A percentile compares a stretch with the other conserved stretches of the same genome.
Conservation (phyloP, 1,140 invertebrate species). For the Lasioglossum baleicum region DNA sequence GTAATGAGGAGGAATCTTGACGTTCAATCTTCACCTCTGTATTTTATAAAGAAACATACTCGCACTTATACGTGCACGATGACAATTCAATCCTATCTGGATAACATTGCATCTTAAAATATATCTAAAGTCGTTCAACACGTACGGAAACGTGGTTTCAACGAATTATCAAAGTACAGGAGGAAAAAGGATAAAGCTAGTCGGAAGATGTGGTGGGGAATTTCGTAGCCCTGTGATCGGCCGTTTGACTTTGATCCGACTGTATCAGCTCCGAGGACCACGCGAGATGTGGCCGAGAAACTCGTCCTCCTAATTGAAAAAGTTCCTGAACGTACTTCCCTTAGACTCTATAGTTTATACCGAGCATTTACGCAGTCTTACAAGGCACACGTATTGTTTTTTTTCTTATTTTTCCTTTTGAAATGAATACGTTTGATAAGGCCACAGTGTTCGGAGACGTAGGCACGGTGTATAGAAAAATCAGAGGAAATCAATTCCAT, state of each 20-base stretch:
- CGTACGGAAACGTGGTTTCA: not conserved
- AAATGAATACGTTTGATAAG: not conserved
- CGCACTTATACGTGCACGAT: no score
- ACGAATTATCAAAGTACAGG: not conserved
- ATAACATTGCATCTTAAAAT: no score
- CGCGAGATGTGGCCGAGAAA: not conserved
- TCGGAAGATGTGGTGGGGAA: not conserved
- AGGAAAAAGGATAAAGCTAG: no score
- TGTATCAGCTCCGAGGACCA: not conserved
- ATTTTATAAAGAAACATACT: no score
- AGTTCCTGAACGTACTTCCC: constrained; percentile 17
- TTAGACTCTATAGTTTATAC: constrained; percentile 30
- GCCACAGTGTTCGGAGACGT: constrained; percentile 26
- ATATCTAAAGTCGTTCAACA: not conserved
- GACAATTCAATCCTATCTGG: no score
- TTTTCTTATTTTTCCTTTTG: not conserved
- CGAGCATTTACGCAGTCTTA: constrained; percentile 38
- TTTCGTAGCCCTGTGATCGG: not conserved
- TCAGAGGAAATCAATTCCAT: constrained; percentile 52
- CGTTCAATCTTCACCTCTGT: no score
- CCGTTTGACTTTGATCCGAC: not conserved
- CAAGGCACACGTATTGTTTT: constrained; percentile 34
- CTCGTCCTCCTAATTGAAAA: not conserved
- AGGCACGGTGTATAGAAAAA: constrained; percentile 38
- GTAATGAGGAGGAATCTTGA: no score